A percentile compares a stretch with the other conserved stretches of the same genome.
Evolutionary conservation across 1,140 invertebrate genomes (phyloP).

Genomic region (Pseudachorutes palmiensis): DNA sequence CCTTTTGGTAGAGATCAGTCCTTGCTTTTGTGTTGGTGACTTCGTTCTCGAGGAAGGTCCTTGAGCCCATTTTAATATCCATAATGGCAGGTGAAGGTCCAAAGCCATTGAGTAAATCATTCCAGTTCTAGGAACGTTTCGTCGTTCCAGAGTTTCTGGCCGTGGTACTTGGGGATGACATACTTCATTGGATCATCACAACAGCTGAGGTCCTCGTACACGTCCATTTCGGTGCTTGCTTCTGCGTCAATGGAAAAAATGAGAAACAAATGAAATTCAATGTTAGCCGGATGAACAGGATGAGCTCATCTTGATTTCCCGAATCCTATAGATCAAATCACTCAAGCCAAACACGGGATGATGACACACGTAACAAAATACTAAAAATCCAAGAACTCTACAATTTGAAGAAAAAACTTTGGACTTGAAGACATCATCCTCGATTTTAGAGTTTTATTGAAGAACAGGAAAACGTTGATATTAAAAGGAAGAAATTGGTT

Average conservation of each 20-base stretch:
- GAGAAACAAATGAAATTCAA: neutral
- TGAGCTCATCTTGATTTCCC: no score
- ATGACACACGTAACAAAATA: no score
- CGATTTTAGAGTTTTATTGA: no score
- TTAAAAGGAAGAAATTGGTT: no score
- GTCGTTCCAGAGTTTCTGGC: slow-evolving; percentile 73
- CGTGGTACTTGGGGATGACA: slow-evolving; percentile 74
- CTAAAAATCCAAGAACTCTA: no score
- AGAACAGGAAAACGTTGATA: no score
- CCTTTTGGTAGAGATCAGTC: slow-evolving; percentile 71
- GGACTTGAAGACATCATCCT: no score
- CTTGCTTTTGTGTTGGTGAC: slow-evolving; percentile 52
- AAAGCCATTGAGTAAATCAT: slow-evolving; percentile 61
- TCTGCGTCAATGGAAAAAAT: slow-evolving; percentile 2
- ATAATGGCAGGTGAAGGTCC: slow-evolving; percentile 45
- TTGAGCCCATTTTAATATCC: slow-evolving; percentile 85
- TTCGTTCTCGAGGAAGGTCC: slow-evolving; percentile 89
- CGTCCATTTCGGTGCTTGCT: slow-evolving; percentile 10
- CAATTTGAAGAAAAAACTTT: no score
- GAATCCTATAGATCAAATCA: no score
- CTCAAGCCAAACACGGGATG: no score
- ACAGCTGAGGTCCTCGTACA: slow-evolving; percentile 14
- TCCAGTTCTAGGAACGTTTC: slow-evolving; percentile 85
- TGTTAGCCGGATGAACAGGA: no score
- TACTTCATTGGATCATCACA: slow-evolving; percentile 12